Base-by-base conservation (phyloP, 92 coral and sea anemone genomes). In the Metridium senile region DNA sequence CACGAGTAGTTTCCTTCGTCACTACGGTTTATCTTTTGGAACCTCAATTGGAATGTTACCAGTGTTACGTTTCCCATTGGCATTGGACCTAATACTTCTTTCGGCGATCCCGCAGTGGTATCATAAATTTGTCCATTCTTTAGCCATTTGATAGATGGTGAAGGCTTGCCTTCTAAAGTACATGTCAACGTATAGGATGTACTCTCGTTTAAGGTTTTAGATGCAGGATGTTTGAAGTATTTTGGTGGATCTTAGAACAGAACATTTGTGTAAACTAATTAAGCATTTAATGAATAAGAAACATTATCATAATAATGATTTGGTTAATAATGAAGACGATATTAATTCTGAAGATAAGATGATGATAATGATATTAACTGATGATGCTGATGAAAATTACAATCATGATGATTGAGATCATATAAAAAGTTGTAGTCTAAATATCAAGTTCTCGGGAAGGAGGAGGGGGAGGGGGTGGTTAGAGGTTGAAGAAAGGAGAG, bases 161-260 rank as follows among this genome's bases (percentile, higher is more conserved):
- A 21, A 13, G 59, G 59, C 59, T 54, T 54, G 2, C 59, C 59
- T 54, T 54, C 59, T 21, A 78, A 58, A 9, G 17, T 52, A 46
- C 88, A 84, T 33, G 32, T 32, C 26, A 84, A 33, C 16, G 70
- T 62, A 2, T 76, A 78, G 25, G 27, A 45, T 1, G 64, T 34
- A 1, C 52, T 31, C 19, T 75, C 81, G 9, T 58, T 26, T 25
- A 33, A 33, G 39, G 70, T 61, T 7, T 0, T 53, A n/a, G 18
- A 58, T 47, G 10, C 52, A 66, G 63, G 34, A 31, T 29, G 35
- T 58, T 43, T 8, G 46, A 84, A 77, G 73, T 18, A 33, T 23
- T 29, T 70, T 61, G 53, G 66, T 52, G 65, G 39, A 59, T 59
- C 65, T 59, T 6, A 26, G 22, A 59, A 54, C 2, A 54, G 22